Evolutionary conservation across 2,888 invertebrate genomes (phyloP).

Genomic region (Macaria liturata): DNA sequence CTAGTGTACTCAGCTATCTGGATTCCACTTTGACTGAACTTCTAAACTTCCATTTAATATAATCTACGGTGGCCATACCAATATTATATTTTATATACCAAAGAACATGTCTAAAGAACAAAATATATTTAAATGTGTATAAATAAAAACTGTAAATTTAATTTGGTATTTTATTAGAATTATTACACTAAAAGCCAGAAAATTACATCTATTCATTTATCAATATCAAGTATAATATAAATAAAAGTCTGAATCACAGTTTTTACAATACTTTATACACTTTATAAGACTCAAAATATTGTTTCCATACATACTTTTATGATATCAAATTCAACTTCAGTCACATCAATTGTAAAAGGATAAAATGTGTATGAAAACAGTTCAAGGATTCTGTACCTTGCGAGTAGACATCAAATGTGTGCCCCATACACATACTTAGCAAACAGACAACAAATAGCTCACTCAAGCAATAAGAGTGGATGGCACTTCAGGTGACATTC

Average conservation of each 20-base stretch:
- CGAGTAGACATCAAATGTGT: no score
- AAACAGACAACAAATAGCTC: no score
- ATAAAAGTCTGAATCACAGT: slow-evolving; percentile 45
- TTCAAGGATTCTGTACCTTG: no score
- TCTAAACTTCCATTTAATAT: slow-evolving; percentile 60
- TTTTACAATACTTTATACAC: slow-evolving; percentile 54
- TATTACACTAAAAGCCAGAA: slow-evolving; percentile 29
- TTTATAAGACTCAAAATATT: slow-evolving; percentile 36
- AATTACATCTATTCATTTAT: slow-evolving; percentile 11
- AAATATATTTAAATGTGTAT: slow-evolving; percentile 61
- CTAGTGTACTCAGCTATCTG: slow-evolving; percentile 20
- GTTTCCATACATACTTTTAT: no score
- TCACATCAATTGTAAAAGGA: no score
- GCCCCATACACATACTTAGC: no score
- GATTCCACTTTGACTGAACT: slow-evolving; percentile 58
- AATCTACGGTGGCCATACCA: slow-evolving; percentile 67
- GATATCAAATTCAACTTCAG: no score
- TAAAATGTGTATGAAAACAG: no score
- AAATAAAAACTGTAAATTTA: slow-evolving; percentile 57
- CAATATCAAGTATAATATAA: slow-evolving; percentile 15
- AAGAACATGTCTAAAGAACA: slow-evolving; percentile 74
- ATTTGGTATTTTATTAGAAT: slow-evolving; percentile 28
- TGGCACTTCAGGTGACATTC: no score
- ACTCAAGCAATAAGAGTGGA: background rate
- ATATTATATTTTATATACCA: slow-evolving; percentile 76